phyloP scores from a whole-genome alignment of 2,797 vertebrate genomes.

The Cygnus olor region DNA sequence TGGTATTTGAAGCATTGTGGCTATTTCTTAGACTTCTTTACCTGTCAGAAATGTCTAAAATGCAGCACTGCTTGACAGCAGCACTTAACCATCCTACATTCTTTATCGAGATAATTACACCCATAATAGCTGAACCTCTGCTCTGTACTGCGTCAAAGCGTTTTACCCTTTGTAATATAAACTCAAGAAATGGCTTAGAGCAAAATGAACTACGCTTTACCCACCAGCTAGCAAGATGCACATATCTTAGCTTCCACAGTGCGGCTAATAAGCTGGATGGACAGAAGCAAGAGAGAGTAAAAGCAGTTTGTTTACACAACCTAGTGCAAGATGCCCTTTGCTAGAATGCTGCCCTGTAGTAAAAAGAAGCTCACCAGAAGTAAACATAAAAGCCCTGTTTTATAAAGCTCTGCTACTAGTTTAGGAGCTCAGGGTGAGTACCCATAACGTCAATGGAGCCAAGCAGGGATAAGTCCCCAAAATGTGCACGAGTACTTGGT shows the following conservation, averaged over 20 bases:
- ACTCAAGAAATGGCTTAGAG: not conserved
- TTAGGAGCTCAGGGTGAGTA: not conserved
- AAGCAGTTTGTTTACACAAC: rapidly evolving
- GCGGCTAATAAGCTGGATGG: not conserved
- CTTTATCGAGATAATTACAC: not conserved
- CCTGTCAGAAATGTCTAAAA: slow-evolving; percentile 1
- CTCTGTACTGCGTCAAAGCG: not conserved
- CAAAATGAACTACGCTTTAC: not conserved
- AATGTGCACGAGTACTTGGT: not conserved
- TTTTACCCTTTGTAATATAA: not conserved
- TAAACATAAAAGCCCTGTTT: not conserved
- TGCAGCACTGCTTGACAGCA: not conserved
- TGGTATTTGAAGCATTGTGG: not conserved
- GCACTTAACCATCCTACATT: not conserved
- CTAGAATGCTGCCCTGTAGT: not conserved
- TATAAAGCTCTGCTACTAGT: not conserved
- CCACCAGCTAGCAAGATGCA: not conserved
- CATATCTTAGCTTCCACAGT: not conserved
- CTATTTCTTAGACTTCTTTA: not conserved
- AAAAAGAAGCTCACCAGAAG: not conserved
- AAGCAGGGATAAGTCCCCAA: not conserved
- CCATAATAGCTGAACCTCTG: not conserved
- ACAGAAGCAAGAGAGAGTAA: not conserved
- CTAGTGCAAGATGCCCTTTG: not conserved
- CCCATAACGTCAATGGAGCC: not conserved